Base-by-base conservation (phyloP, 2,113 vertebrate genomes). In the Dicerorhinus sumatrensis region DNA sequence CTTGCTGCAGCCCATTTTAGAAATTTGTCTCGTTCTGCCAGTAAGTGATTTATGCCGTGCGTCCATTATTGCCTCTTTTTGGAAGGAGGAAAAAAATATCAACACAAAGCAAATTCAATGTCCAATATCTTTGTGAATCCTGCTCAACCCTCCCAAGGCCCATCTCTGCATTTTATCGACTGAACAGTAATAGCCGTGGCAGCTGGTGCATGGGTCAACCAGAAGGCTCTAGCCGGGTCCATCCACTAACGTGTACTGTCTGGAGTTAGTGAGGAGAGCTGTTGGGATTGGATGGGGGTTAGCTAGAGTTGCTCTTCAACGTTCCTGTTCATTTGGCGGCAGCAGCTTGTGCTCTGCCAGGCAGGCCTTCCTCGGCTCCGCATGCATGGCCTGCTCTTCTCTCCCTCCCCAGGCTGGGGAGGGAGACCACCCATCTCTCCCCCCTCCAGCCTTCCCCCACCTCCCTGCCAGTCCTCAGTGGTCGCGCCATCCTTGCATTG, bases 41-140 rank as follows among this genome's bases (percentile, higher is more conserved):
- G 33, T 48, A 70, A 96, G 77, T 89, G 93, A 97, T 97, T 94
- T 86, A 60, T 91, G 51, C 60, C 33, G 0, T 11, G 51, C 46
- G 83, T 54, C 81, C n/a, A 25, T 33, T 17, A 31, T 2, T 27
- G 86, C 31, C 27, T 80, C 63, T 89, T 72, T 93, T 42, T 39
- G 46, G 51, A 85, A 70, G 46, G 65, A 93, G 70, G 70, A 13
- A 9, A 77, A 65, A 16, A 60, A 36, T 12, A 93, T 10, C 39
- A 88, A 36, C 48, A 42, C 14, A 20, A 89, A 70, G 72, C 84
- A 46, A 77, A 82, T 65, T 48, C 62, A 29, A 2, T 2, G n/a
- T 18, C 75, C 39, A 48, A 0, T 33, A 27, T 73, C 76, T 87
- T 12, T 4, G 42, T 27, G 29, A 75, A 2, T 67, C 42, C 70